Conservation (phyloP, 2,888 invertebrate genomes). For the Dermolepida albohirtum region DNA sequence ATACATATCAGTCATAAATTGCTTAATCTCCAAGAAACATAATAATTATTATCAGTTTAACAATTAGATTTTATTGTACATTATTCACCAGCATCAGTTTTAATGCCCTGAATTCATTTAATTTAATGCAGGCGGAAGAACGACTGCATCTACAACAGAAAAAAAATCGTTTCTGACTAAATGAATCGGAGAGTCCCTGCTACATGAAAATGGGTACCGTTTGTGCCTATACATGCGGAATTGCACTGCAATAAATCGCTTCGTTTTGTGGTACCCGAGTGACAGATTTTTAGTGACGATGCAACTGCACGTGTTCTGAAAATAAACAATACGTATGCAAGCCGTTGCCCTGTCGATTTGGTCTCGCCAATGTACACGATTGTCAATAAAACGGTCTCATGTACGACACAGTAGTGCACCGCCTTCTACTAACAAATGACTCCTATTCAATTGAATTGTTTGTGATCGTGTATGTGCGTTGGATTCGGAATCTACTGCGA, state of each 20-base stretch:
- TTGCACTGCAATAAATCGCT: conserved; percentile 19
- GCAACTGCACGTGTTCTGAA: conserved; percentile 45
- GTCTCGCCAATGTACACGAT: conserved; percentile 10
- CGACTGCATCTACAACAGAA: no score
- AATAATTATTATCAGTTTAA: no score
- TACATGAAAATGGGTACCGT: conserved; percentile 12
- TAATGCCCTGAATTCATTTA: no score
- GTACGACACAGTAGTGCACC: conserved; percentile 31
- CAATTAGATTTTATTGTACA: no score
- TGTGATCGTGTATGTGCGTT: conserved; percentile 24
- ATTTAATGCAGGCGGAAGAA: no score
- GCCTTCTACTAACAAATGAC: conserved; percentile 34
- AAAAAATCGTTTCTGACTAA: no score
- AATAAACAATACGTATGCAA: conserved; percentile 46
- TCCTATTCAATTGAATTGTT: conserved; percentile 34
- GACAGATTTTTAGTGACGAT: conserved; percentile 48
- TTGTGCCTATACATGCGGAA: conserved; percentile 33
- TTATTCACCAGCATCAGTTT: no score
- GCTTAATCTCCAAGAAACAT: no score
- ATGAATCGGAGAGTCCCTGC: neutral
- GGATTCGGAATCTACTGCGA: conserved; percentile 19
- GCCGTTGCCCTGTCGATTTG: neutral
- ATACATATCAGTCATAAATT: no score
- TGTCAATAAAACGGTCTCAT: conserved; percentile 31
- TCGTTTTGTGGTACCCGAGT: conserved; percentile 45